Evolutionary conservation across 30 jellyfish, hydroid and myxozoan genomes (phyloP).

Genomic region (Morbakka virulenta): DNA sequence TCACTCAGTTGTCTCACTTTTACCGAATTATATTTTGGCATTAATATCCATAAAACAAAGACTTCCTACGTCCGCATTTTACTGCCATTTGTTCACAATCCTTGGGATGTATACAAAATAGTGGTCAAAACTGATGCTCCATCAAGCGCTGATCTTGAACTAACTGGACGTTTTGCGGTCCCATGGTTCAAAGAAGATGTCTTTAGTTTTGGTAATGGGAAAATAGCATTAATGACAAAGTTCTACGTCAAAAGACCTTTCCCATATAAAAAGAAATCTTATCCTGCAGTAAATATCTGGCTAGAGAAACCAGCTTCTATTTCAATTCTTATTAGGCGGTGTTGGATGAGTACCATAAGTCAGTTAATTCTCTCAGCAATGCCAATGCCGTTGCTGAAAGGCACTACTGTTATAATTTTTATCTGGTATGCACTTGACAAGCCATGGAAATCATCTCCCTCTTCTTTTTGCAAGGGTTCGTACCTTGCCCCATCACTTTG

Average conservation of each 20-base stretch:
- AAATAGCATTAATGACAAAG: neutral
- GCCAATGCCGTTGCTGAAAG: neutral
- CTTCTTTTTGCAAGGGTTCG: too few species aligned
- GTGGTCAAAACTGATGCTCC: neutral
- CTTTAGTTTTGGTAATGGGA: neutral
- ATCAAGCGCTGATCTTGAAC: neutral
- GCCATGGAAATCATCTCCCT: too few species aligned
- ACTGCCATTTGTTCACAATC: slow-evolving; percentile 41
- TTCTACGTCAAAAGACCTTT: neutral
- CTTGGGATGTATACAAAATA: slow-evolving; percentile 44
- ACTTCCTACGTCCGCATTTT: slow-evolving; percentile 1
- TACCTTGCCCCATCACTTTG: too few species aligned
- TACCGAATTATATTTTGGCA: too few species aligned
- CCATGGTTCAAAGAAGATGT: slow-evolving; percentile 61
- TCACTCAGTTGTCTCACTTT: neutral
- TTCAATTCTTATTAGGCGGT: neutral
- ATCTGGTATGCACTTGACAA: neutral
- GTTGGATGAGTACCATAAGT: neutral
- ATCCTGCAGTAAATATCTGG: neutral
- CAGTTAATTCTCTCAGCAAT: neutral
- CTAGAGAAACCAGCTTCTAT: neutral
- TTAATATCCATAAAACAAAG: neutral
- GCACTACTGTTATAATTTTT: neutral
- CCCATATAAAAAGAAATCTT: too few species aligned
- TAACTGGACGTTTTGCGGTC: slow-evolving; percentile 12